Evolutionary conservation across 2,888 invertebrate genomes (phyloP), one percentile per base, ranked within the genome.

Genomic region (Rambutsinella grinnellia): DNA sequence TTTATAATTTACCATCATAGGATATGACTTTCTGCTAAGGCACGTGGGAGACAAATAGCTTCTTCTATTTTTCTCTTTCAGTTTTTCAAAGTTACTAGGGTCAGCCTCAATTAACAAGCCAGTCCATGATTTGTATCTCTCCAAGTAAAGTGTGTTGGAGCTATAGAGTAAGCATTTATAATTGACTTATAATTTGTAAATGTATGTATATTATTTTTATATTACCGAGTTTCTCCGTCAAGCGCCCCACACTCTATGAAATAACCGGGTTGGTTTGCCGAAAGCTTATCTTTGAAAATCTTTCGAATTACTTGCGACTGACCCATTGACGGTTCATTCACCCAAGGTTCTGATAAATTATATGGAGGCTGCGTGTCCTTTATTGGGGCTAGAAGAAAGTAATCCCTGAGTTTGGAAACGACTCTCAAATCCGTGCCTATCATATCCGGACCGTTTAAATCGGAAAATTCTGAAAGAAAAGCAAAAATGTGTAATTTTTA

Each of bases 171-270:
- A n/a, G n/a, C n/a, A n/a, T n/a, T n/a, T n/a, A n/a, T n/a, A n/a
- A n/a, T n/a, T n/a, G n/a, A n/a, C n/a, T n/a, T n/a, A n/a, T n/a
- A n/a, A n/a, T n/a, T n/a, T n/a, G n/a, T n/a, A n/a, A n/a, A n/a
- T n/a, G n/a, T n/a, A n/a, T n/a, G n/a, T n/a, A n/a, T n/a, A n/a
- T n/a, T n/a, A n/a, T n/a, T n/a, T n/a, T n/a, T n/a, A n/a, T n/a
- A n/a, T n/a, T n/a, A n/a, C 24, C 89, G 85, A 1, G 88, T 88
- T 83, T 89, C 89, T 0, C 90, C 90, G 81, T 89, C 89, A 75
- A 89, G 85, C 2, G 89, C 89, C 2, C 90, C 90, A 76, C 88
- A 89, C 83, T 90, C 90, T 36, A 90, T 85, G 83, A 89, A 90
- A 83, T 89, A 89, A 13, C 89, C 89, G 8, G 61, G 27, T 17